Conservation (phyloP, 2,888 invertebrate genomes). For the Megalurothrips usitatus region DNA sequence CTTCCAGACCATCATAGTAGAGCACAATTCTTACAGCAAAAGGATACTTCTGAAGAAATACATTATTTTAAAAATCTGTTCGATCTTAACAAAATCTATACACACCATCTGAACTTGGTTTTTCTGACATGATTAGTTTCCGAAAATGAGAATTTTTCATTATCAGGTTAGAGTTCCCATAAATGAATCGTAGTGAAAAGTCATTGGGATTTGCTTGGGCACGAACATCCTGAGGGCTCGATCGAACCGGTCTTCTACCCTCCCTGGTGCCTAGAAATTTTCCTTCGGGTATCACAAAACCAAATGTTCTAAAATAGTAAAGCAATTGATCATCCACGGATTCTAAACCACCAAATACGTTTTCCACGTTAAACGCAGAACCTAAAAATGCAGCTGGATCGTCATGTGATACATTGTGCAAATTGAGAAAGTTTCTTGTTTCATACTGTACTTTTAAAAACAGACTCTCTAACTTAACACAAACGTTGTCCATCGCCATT, state of each 20-base stretch:
- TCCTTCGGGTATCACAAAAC: background rate
- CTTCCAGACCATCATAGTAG: conserved; percentile 37
- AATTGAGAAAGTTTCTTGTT: background rate
- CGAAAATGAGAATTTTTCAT: background rate
- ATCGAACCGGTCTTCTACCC: background rate
- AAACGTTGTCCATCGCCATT: background rate
- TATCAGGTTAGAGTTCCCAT: background rate
- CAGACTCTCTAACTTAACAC: background rate
- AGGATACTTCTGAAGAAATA: background rate
- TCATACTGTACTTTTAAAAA: background rate
- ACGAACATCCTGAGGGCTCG: background rate
- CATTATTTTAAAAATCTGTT: background rate
- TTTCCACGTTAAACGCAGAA: background rate
- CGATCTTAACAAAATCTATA: background rate
- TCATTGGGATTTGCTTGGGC: background rate
- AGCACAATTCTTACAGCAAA: conserved; percentile 30
- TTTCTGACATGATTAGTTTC: background rate
- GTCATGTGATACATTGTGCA: background rate
- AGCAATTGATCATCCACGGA: background rate
- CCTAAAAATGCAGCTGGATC: background rate
- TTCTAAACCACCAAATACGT: background rate
- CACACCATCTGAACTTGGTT: background rate
- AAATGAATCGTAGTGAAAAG: background rate
- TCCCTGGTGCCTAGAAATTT: background rate
- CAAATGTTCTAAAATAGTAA: background rate